Evolutionary conservation across 2,888 invertebrate genomes (phyloP), one percentile per base, ranked within the genome.

Genomic region (Noctua comes): DNA sequence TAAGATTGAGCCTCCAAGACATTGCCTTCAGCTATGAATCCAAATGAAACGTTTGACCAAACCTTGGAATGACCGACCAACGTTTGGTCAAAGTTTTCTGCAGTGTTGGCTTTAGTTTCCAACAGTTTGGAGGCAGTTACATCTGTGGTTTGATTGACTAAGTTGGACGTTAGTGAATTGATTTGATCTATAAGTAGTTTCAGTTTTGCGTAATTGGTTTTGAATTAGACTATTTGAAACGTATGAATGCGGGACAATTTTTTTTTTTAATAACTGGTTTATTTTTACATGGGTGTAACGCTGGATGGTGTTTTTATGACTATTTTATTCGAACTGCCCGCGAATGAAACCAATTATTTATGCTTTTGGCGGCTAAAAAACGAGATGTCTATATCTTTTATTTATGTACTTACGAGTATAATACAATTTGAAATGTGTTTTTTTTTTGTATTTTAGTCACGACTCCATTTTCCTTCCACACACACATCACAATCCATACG

Each of bases 1-100:
- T 82, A 86, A 92, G 90, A 91, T 90, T 89, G 91, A 91, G 91
- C 85, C 86, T 88, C 84, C 81, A 87, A 91, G 91, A 91, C 88
- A 89, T 83, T 70, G 90, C 91, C 89, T 80, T 66, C 76, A 87
- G 92, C 87, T 76, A 87, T 91, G 90, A 88, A 91, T 91, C 89
- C 84, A 91, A 91, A 93, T 91, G 91, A 91, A 64, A 88, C 70
- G 77, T 89, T 90, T 82, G 88, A 68, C 75, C 85, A 80, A 86
- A 86, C 75, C 57, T 83, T 83, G 83, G 72, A 24, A 46, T 31
- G 46, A 71, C 68, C 64, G 36, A n/a, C 48, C 73, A 86, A 83
- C 24, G 10, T 81, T 84, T 62, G 81, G 27, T 64, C 79, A 71
- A 84, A 84, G 59, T 78, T 76, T 79, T 68, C 76, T 73, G 69